These are phyloP conservation scores for Hermaeophaga mercurialis DNA, from an alignment of 2,888 invertebrate genomes.

Conservation along the genomic window DNA sequence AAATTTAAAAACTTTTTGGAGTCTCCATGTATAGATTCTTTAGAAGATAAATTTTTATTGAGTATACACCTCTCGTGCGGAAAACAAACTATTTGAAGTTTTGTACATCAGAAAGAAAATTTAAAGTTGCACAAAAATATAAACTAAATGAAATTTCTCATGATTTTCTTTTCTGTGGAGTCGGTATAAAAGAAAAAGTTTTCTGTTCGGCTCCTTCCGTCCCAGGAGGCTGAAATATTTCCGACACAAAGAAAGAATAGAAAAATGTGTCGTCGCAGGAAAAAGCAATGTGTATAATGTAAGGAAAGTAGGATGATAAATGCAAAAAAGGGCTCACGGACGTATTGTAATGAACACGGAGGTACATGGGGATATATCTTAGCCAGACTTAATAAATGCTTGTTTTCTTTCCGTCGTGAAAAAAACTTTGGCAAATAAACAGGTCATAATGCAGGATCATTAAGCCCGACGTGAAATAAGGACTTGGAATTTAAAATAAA, in stretches of 20 bases:
- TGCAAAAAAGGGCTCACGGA: conserved; percentile 46
- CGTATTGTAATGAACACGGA: conserved; percentile 50
- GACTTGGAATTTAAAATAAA: conserved; percentile 2
- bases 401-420: conserved; percentile 37
- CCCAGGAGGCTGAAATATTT: conserved; percentile 48
- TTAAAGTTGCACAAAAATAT: conserved; percentile 14
- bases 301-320: conserved; percentile 50
- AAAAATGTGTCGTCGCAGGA: conserved; percentile 51
- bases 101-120: background rate
- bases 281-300: conserved; percentile 51
- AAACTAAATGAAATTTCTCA: conserved; percentile 21
- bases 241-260: conserved; percentile 47
- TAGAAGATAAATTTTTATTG: too few relatives aligned
- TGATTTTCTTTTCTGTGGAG: conserved; percentile 22
- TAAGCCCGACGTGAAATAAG: conserved; percentile 8
- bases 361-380: conserved; percentile 48
- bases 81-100: background rate
- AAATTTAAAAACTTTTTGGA: too few relatives aligned
- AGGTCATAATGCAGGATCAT: conserved; percentile 17
- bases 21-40: too few relatives aligned
- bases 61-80: too few relatives aligned
- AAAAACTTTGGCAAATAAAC: conserved; percentile 23
- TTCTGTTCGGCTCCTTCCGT: conserved; percentile 29
- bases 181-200: conserved; percentile 22
- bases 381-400: conserved; percentile 49